These are phyloP conservation scores for Meloidogyne floridensis DNA, from an alignment of 1,140 invertebrate genomes.

Conservation along the genomic window DNA sequence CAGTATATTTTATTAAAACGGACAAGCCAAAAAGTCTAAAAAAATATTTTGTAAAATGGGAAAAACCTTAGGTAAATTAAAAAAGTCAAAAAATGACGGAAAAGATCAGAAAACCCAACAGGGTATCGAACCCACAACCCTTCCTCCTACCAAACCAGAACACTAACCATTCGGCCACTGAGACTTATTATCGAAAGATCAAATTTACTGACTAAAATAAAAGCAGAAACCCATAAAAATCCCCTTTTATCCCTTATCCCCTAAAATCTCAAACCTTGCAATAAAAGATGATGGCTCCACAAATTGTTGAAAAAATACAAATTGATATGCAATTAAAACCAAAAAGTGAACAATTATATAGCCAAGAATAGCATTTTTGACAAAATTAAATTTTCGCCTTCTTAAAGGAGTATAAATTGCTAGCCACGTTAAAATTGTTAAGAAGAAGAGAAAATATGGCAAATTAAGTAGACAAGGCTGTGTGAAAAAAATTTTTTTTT, in stretches of 20 bases:
- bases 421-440: constrained; percentile 63
- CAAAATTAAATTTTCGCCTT: constrained; percentile 55
- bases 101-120: no score
- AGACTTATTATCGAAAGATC: no score
- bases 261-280: constrained; percentile 39
- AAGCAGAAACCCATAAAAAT: no score
- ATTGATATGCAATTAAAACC: constrained; percentile 58
- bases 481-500: constrained; percentile 22
- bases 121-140: no score
- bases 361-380: constrained; percentile 52
- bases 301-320: constrained; percentile 50
- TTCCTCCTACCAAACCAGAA: no score
- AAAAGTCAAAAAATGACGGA: no score
- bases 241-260: neutral
- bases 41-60: constrained; percentile 23
- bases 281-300: constrained; percentile 39
- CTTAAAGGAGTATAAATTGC: constrained; percentile 57
- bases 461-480: constrained; percentile 60
- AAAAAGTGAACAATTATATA: constrained; percentile 56
- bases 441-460: constrained; percentile 55
- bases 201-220: no score
- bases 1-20: constrained; percentile 40
- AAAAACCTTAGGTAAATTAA: no score
- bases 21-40: constrained; percentile 56
- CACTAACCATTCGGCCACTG: no score